Evolutionary conservation across 2,888 invertebrate genomes (phyloP), one percentile per base, ranked within the genome.

Genomic region (Palloptera scutellata): DNA sequence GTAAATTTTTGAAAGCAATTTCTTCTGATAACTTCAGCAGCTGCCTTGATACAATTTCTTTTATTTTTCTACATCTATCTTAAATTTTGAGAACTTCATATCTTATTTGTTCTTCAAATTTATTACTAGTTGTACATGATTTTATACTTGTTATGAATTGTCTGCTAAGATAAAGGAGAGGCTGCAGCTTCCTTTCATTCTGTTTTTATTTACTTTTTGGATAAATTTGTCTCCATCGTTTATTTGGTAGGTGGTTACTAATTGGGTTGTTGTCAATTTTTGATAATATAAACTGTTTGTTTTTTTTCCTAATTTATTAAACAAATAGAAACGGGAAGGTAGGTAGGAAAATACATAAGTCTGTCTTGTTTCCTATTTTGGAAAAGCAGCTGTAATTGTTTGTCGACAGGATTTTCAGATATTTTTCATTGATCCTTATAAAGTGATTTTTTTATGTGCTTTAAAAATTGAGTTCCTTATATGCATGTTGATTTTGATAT

Each of bases 1-100:
- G n/a, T 48, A 53, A 19, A 42, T 66, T 54, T 66, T 64, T 19
- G 30, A 51, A 64, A 55, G 55, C 63, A 43, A 13, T 15, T 6
- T 13, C 15, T 48, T 48, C 48, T 19, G 17, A 53, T 10, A 9
- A 53, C 53, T 53, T 11, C 17, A 19, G 53, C 53, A 53, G 53
- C 53, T 53, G 53, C 53, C 4, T 53, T 53, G 53, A 17, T 15
- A 53, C 12, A 9, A 53, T 17, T 15, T 17, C 3, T 6, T 30
- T 30, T 30, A 30, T 30, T 30, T 30, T 30, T 30, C 30, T 30
- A 30, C 2, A 30, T 11, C 48, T 11, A 48, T 15, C 15, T 48
- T 17, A 53, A 17, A 17, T 53, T 12, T 6, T 19, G 4, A 8
- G 53, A 19, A 53, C 1, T 53, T 53, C 15, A 53, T 53, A 17